Evolutionary conservation across 2,888 invertebrate species (phyloP), one percentile per base, ranked within the genome.

Genomic region (Phorcus lineatus): DNA sequence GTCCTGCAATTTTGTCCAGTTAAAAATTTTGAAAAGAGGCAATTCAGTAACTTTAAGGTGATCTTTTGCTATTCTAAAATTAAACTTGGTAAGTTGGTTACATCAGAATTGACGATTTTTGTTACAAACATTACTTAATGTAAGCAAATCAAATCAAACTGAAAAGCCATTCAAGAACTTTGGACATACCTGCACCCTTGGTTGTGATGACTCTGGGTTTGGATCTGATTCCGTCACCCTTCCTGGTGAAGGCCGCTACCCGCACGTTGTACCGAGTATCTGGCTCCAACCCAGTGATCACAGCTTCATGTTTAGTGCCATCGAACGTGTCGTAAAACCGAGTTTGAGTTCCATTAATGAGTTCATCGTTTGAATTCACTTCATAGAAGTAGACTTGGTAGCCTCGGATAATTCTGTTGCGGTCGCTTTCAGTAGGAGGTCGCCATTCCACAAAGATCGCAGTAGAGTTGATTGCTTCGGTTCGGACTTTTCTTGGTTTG

Each of bases 181-280:
- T 96, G 85, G 99, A 76, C 85, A 74, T 83, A 92, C 91, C 91
- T 85, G 91, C 91, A 53, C 92, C 92, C 81, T 90, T 91, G 19
- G 99, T 99, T 93, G 96, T 96, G 1, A 97, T 96, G 82, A 95
- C 95, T 80, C 96, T 96, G 31, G 97, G 96, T 82, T 95, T 94
- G 92, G 98, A 98, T 85, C 98, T 95, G 93, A 97, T 96, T 24
- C 99, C 99, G 93, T 99, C 99, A 66, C 99, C 99, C 93, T 98
- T 98, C 84, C 98, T 95, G 3, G 99, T 99, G 83, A 99, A 94
- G 0, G 99, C 99, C 0, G 98, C 98, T 81, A 99, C 98, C 94
- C 98, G 97, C 80, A 92, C 88, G 78, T 89, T 96, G 94, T 99
- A 99, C 88, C 96, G 95, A 0, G 99, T 98, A 91, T 99, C 98